phyloP scores from a whole-genome alignment of 1,140 invertebrate species.

The Bombus vancouverensis region DNA sequence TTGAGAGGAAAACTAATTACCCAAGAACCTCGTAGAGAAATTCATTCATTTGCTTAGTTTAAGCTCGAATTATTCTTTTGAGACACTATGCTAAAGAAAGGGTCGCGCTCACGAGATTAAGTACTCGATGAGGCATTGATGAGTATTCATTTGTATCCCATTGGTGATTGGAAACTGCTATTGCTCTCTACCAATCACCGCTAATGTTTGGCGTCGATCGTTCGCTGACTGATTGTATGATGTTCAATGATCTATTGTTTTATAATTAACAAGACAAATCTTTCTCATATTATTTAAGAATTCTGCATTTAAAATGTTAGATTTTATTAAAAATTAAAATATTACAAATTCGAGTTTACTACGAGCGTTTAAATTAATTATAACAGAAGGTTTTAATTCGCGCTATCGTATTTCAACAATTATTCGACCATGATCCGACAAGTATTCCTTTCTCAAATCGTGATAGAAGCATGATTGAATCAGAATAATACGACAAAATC shows the following conservation, averaged over 20 bases:
- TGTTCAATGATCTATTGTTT: slow-evolving; percentile 8
- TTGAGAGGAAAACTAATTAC: slow-evolving; percentile 1
- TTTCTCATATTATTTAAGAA: not conserved
- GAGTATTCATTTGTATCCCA: slow-evolving; percentile 48
- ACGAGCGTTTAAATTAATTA: not conserved
- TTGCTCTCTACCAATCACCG: slow-evolving; percentile 43
- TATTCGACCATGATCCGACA: not conserved
- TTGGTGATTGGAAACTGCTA: slow-evolving; percentile 11
- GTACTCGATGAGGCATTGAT: slow-evolving; percentile 34
- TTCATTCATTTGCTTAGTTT: not conserved
- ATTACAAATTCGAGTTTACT: not conserved
- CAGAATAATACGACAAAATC: not conserved
- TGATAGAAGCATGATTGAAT: not conserved
- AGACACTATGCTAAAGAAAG: not conserved
- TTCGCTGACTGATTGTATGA: slow-evolving; percentile 1
- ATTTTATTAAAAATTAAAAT: no score
- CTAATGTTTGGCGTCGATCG: slow-evolving; percentile 7
- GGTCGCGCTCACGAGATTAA: slow-evolving; percentile 43
- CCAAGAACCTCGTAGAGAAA: not conserved
- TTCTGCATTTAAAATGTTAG: not conserved
- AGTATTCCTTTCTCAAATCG: not conserved
- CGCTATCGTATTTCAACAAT: not conserved
- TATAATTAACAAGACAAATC: not conserved
- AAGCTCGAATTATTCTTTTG: slow-evolving; percentile 8
- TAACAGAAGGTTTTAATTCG: not conserved